A percentile compares a stretch with the other conserved stretches of the same genome.
Conservation (phyloP, 2,113 vertebrate genomes). For the Engystomops pustulosus region DNA sequence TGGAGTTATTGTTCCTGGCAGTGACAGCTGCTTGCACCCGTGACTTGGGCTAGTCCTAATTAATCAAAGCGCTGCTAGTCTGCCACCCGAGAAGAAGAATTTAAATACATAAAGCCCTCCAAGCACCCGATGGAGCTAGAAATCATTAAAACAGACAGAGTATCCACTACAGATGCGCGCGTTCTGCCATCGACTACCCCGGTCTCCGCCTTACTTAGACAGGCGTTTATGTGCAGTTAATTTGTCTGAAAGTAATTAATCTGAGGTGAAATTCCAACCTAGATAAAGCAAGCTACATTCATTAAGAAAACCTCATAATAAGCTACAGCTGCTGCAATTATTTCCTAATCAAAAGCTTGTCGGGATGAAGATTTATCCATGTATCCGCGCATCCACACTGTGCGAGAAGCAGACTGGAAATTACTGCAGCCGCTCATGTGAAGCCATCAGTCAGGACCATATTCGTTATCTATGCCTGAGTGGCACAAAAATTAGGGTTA, state of each 20-base stretch:
- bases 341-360: not conserved
- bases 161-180: not conserved
- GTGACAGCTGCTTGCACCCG: slow-evolving; percentile 15
- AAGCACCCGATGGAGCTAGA: slow-evolving; percentile 2
- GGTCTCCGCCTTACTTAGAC: slow-evolving; percentile 27
- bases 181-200: not conserved
- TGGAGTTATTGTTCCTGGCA: not conserved
- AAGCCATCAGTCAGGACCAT: not conserved
- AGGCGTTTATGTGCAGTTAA: slow-evolving; percentile 57
- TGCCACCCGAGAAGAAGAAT: slow-evolving; percentile 24
- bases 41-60: slow-evolving; percentile 5
- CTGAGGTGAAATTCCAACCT: slow-evolving; percentile 35
- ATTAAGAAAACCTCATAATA: slow-evolving; percentile 18
- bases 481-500: not conserved
- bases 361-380: not conserved
- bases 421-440: slow-evolving; percentile 36
- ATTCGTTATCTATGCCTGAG: not conserved
- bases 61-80: slow-evolving; percentile 11
- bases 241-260: slow-evolving; percentile 58
- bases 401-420: slow-evolving; percentile 17
- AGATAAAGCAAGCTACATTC: slow-evolving; percentile 15
- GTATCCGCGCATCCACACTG: slow-evolving; percentile 30
- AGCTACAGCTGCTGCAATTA: slow-evolving; percentile 37
- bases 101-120: slow-evolving; percentile 24
- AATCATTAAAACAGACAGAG: slow-evolving; percentile 23